Conservation (phyloP, 2,888 invertebrate genomes). For the Eledone cirrhosa region DNA sequence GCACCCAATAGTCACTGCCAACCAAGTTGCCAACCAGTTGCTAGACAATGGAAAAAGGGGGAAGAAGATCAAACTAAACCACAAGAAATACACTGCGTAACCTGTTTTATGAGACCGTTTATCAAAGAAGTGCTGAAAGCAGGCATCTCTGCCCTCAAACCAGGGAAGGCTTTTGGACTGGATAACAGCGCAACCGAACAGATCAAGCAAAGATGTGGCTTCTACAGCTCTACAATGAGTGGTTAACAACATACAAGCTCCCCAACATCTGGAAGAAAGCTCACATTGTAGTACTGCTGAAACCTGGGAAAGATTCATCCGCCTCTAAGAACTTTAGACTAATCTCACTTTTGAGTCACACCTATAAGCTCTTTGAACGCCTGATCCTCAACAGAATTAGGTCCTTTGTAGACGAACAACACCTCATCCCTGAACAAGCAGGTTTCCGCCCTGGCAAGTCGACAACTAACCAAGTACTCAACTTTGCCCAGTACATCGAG, state of each 20-base stretch:
- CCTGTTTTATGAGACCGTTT: not conserved
- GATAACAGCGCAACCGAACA: too few species aligned
- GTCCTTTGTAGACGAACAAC: too few species aligned
- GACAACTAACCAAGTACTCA: too few species aligned
- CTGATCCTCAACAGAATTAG: not conserved
- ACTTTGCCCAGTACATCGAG: too few species aligned
- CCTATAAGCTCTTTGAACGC: not conserved
- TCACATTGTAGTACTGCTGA: too few species aligned
- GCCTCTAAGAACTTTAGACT: too few species aligned
- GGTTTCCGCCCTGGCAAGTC: not conserved
- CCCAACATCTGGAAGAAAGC: too few species aligned
- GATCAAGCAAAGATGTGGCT: not conserved
- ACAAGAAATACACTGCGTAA: not conserved
- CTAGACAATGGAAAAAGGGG: not conserved
- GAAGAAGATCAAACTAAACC: not conserved
- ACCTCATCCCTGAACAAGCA: not conserved
- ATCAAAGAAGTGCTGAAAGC: not conserved
- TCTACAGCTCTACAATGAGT: too few species aligned
- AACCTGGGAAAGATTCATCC: too few species aligned
- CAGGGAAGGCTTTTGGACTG: too few species aligned
- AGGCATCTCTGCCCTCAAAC: not conserved
- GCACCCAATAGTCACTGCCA: not conserved
- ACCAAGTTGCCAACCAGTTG: not conserved
- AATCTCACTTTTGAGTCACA: too few species aligned
- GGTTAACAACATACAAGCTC: too few species aligned